Percentiles rank a stretch among this genome's conserved stretches.
Evolutionary conservation across 35 echinoderm and acorn worm species (phyloP).

Genomic region (Eucidaris tribuloides): DNA sequence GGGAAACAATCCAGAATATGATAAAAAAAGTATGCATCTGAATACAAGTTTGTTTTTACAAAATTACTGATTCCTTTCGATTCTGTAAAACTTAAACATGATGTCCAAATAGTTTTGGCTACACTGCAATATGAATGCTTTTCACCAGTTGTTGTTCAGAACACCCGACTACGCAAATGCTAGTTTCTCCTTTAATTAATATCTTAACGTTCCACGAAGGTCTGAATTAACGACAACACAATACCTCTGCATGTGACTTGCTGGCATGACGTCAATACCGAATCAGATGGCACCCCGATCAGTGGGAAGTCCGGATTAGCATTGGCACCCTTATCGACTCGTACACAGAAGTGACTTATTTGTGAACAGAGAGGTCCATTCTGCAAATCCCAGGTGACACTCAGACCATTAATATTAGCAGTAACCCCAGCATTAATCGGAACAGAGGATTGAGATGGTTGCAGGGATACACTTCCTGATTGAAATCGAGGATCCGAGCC

Average conservation of each 20-base stretch:
- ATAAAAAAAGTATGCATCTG: no score
- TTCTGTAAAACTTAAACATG: neutral
- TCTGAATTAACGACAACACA: neutral
- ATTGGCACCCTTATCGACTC: neutral
- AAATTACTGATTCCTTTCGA: neutral
- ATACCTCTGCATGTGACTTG: slow-evolving; percentile 1
- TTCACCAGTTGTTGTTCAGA: no score
- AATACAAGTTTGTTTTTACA: no score
- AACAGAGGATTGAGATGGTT: neutral
- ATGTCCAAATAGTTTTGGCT: neutral
- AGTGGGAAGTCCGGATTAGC: neutral
- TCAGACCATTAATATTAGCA: neutral
- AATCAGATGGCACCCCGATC: neutral
- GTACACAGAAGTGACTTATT: neutral
- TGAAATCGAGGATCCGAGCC: neutral
- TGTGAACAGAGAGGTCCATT: neutral
- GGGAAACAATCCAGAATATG: no score
- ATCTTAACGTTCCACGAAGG: neutral
- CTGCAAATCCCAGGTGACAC: neutral
- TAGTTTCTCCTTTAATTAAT: neutral
- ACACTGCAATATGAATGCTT: neutral
- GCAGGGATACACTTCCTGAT: neutral
- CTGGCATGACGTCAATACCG: neutral
- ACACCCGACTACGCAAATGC: neutral
- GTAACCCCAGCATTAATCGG: neutral